Evolutionary conservation across 2,888 invertebrate genomes (phyloP).

Genomic region (Lydus trimaculatus): DNA sequence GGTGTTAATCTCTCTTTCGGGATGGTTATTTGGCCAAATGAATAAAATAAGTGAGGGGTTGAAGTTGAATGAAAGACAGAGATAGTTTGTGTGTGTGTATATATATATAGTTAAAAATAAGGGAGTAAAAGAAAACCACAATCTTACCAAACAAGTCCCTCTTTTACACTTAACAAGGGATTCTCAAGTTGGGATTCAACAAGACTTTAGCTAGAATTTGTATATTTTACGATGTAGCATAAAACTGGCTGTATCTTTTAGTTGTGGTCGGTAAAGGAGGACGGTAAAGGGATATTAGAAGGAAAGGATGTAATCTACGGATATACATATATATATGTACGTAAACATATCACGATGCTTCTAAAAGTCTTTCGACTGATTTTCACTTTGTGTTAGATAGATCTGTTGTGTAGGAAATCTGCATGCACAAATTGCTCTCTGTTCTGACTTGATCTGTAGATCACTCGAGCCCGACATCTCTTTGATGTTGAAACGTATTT

Average conservation of each 20-base stretch:
- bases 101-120: not conserved
- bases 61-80: not conserved
- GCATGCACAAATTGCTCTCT: slow-evolving; percentile 57
- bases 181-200: slow-evolving; percentile 25
- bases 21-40: not conserved
- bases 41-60: not conserved
- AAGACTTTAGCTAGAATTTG: slow-evolving; percentile 25
- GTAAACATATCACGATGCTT: slow-evolving; percentile 1
- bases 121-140: not conserved
- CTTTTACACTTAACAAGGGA: slow-evolving; percentile 21
- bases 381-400: slow-evolving; percentile 47
- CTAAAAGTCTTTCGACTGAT: slow-evolving; percentile 49
- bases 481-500: slow-evolving; percentile 58
- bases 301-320: slow-evolving; percentile 34
- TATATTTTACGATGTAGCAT: slow-evolving; percentile 34
- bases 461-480: slow-evolving; percentile 51
- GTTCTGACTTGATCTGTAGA: slow-evolving; percentile 52
- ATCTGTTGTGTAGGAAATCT: slow-evolving; percentile 51
- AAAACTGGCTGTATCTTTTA: slow-evolving; percentile 25
- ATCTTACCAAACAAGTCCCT: slow-evolving; percentile 3
- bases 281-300: slow-evolving; percentile 6
- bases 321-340: slow-evolving; percentile 29
- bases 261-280: not conserved
- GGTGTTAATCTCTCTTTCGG: slow-evolving; percentile 8
- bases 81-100: not conserved